Evolutionary conservation across 2,888 invertebrate genomes (phyloP).

Genomic region (Pachycephus smyrnensis): DNA sequence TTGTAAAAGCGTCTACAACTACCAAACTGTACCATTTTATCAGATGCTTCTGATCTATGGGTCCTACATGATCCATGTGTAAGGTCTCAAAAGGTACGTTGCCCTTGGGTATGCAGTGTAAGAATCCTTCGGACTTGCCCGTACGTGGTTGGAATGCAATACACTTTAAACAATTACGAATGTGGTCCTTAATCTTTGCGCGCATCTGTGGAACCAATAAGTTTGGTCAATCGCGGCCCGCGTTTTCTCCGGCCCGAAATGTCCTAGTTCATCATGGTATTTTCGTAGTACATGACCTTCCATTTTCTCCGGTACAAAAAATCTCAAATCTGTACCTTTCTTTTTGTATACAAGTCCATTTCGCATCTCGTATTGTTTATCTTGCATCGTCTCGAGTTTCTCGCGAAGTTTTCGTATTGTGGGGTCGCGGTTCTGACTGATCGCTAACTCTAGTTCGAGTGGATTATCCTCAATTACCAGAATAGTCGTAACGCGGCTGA

Average conservation of each 20-base stretch:
- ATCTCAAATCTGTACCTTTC: not conserved
- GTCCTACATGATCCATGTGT: no score
- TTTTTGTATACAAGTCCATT: slow-evolving; percentile 20
- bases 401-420: slow-evolving; percentile 15
- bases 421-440: slow-evolving; percentile 17
- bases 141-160: slow-evolving; percentile 11
- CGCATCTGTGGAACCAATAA: slow-evolving; percentile 15
- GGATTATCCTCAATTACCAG: slow-evolving; percentile 26
- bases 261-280: slow-evolving; percentile 17
- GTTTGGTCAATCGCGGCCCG: slow-evolving; percentile 3
- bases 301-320: slow-evolving; percentile 24
- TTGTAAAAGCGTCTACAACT: no score
- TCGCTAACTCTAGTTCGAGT: slow-evolving; percentile 17
- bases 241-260: slow-evolving; percentile 18
- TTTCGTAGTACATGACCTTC: slow-evolving; percentile 14
- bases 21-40: no score
- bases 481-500: slow-evolving; percentile 27
- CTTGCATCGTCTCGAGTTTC: slow-evolving; percentile 17
- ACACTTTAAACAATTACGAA: slow-evolving; percentile 15
- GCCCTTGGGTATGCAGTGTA: slow-evolving; percentile 9
- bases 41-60: no score
- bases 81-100: slow-evolving; percentile 1
- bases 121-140: slow-evolving; percentile 14
- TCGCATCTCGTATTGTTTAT: slow-evolving; percentile 21
- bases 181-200: slow-evolving; percentile 12